Evolutionary conservation across 1,140 invertebrate genomes (phyloP), one percentile per base, ranked within the genome.

Genomic region (Arion vulgaris): DNA sequence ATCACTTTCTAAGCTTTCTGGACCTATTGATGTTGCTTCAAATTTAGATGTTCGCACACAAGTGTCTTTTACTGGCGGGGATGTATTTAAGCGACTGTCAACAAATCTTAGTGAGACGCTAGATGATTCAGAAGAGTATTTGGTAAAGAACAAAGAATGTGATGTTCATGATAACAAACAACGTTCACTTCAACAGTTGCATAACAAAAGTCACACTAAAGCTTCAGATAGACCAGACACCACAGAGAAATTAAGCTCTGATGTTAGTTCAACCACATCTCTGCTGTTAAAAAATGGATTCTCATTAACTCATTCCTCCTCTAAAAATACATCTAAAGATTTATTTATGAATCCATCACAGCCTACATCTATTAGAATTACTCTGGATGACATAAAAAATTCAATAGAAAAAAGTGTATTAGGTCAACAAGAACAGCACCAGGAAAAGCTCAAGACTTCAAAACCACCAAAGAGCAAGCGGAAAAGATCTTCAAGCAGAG

Each of bases 331-430:
- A 9, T 53, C 74, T 32, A 23, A 45, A 66, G n/a, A 66, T 32
- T 28, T 28, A 66, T 1, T 13, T 32, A 17, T 17, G 9, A 13
- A 5, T 66, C 7, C 62, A 28, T 34, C 28, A 23, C n/a, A 32
- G 11, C 45, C 41, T 1, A 51, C 0, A 26, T 1, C 45, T 9
- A 53, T 1, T 45, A 23, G 11, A 26, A 76, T 32, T 32, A 28
- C 74, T 4, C 76, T 79, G 28, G 76, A 79, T 68, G 76, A 79
- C 0, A 79, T 79, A 9, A 62, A 23, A 53, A 66, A 79, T 17
- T 66, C 51, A 36, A 79, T 79, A 38, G 76, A 79, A 68, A 36
- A 79, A 62, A 77, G n/a, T 79, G 76, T 79, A 19, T 66, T 79
- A 28, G 49, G 32, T 7, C 13, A 75, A 28, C 5, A 49, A 32